Conservation (phyloP, 2,797 vertebrate species). For the Serranus cabrilla region DNA sequence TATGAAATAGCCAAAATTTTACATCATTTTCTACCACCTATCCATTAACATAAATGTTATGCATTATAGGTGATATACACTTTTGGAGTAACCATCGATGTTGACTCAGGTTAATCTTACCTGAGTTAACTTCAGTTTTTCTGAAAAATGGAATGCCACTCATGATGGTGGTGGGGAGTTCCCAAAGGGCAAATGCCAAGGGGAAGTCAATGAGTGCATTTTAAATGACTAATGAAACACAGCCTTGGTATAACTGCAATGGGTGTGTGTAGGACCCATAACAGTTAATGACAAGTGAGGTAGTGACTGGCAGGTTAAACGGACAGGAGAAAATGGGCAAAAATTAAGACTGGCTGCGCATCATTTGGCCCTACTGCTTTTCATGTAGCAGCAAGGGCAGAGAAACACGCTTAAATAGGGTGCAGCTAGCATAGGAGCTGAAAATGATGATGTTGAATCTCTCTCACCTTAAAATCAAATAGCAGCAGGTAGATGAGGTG, state of each 20-base stretch:
- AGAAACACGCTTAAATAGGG: background rate
- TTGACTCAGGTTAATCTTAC: too few relatives aligned
- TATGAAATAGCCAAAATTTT: too few relatives aligned
- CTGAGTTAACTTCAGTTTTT: too few relatives aligned
- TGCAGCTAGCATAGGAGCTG: background rate
- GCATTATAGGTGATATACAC: too few relatives aligned
- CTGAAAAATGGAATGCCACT: too few relatives aligned
- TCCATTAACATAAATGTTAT: too few relatives aligned
- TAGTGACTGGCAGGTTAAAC: slow-evolving; percentile 42
- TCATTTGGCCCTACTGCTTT: slow-evolving; percentile 1
- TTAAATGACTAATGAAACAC: too few relatives aligned
- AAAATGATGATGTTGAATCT: background rate
- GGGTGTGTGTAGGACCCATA: too few relatives aligned
- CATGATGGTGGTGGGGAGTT: too few relatives aligned
- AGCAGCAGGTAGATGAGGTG: background rate
- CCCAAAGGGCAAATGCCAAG: too few relatives aligned
- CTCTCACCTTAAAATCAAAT: background rate
- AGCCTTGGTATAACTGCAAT: background rate
- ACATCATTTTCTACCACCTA: too few relatives aligned
- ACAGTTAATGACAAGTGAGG: slow-evolving; percentile 19
- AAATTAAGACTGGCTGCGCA: slow-evolving; percentile 30
- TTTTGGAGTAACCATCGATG: too few relatives aligned
- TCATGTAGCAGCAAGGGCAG: background rate
- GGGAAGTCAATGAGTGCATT: slow-evolving; percentile 2
- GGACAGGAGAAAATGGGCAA: slow-evolving; percentile 12